Evolutionary conservation across 2,888 invertebrate genomes (phyloP), one percentile per base, ranked within the genome.

Genomic region (Troglohyphantes excavatus): DNA sequence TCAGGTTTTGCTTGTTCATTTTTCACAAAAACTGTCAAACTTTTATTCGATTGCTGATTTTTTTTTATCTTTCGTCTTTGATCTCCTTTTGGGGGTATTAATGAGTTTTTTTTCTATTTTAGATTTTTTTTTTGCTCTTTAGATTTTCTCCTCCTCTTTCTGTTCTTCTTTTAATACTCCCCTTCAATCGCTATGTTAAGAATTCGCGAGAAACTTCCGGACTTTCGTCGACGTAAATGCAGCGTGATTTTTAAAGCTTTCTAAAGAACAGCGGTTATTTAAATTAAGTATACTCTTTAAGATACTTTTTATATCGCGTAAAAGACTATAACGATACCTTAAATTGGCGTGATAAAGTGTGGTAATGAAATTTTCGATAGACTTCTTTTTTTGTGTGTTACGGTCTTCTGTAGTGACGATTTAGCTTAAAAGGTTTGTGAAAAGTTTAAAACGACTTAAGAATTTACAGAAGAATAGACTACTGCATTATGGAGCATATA

Each of bases 11-110:
- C 81, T 73, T 82, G 81, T 88, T 88, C 90, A 90, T 90, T 90
- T 90, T 90, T 90, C 90, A 90, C 84, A 90, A 90, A 90, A 90
- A 90, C 90, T 90, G 90, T 90, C 90, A 90, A 90, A 90, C 83
- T 90, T 90, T 88, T 90, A 90, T 90, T 90, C 90, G 90, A 90
- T 84, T 90, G 90, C 78, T 65, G 72, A 72, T 33, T 84, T 79
- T 70, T 89, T 89, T 84, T 90, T 84, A 84, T 83, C 83, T 90
- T 68, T 78, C 72, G 78, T 83, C 76, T 90, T 78, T 81, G 81
- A 88, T 81, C 88, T 88, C 82, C 88, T 88, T 88, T 88, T 88
- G 88, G 88, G 88, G 88, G 88, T 88, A 88, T 88, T 88, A 88
- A 88, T 88, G 88, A 88, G 88, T 88, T 88, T 87, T 88, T 76